Evolutionary conservation across 1,140 invertebrate genomes (phyloP).

Genomic region (Cardiocondyla obscurior): DNA sequence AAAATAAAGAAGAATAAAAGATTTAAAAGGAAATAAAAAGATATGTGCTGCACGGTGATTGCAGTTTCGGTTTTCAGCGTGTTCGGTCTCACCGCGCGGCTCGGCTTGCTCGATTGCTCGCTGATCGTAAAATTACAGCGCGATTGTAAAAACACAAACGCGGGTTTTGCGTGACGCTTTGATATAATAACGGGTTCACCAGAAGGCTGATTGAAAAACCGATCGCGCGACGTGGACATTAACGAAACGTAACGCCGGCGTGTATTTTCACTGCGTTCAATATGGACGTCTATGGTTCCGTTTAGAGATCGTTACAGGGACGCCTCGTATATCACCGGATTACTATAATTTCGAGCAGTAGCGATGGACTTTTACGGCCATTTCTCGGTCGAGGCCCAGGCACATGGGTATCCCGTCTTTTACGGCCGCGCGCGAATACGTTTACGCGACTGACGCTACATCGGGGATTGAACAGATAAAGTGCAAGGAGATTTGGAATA

Average conservation of each 20-base stretch:
- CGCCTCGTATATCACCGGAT: slow-evolving; percentile 65
- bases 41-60: background rate
- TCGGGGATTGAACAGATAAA: slow-evolving; percentile 14
- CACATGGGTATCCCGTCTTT: slow-evolving; percentile 54
- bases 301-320: slow-evolving; percentile 67
- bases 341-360: slow-evolving; percentile 65
- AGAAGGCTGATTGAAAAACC: slow-evolving; percentile 50
- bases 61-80: slow-evolving; percentile 7
- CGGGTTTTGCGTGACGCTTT: background rate
- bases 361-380: slow-evolving; percentile 62
- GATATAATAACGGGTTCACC: slow-evolving; percentile 20
- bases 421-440: slow-evolving; percentile 51
- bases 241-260: slow-evolving; percentile 5
- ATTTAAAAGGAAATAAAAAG: no score
- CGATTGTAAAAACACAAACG: slow-evolving; percentile 28
- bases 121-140: slow-evolving; percentile 6
- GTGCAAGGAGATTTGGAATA: background rate
- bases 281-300: slow-evolving; percentile 35
- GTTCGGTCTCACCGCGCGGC: background rate
- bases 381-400: slow-evolving; percentile 42
- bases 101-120: background rate
- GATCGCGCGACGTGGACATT: background rate
- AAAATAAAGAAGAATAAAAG: no score
- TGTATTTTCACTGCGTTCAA: slow-evolving; percentile 24
- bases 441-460: slow-evolving; percentile 22